These are phyloP conservation scores for Noctua comes DNA, from an alignment of 2,888 invertebrate species.

Conservation along the genomic window DNA sequence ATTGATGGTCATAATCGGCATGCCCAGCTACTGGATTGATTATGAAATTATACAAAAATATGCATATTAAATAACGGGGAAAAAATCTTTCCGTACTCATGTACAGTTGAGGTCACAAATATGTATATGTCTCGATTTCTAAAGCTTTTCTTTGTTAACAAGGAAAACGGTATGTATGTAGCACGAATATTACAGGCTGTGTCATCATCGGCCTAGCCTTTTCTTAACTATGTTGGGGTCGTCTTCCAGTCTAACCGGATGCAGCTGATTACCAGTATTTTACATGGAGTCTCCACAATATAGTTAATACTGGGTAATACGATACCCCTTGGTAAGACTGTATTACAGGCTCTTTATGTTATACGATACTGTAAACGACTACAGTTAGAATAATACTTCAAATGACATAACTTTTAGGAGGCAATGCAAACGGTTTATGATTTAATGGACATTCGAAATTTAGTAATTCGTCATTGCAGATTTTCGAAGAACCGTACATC, in stretches of 20 bases:
- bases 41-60: conserved; percentile 69
- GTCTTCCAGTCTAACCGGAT: no score
- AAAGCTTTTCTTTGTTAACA: not conserved
- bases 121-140: not conserved
- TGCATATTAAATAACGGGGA: conserved; percentile 66
- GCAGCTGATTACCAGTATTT: no score
- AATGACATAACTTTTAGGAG: not conserved
- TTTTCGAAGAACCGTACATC: no score
- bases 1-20: conserved; percentile 63
- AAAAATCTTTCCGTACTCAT: conserved; percentile 58
- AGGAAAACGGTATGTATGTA: no score
- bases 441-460: no score
- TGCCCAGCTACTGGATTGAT: conserved; percentile 59
- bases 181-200: not conserved
- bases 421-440: not conserved
- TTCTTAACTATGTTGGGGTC: no score
- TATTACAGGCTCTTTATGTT: not conserved
- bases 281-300: no score
- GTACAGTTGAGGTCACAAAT: conserved; percentile 14
- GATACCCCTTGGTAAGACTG: no score
- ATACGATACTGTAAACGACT: not conserved
- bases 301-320: no score
- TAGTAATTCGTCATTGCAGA: no score
- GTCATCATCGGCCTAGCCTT: no score
- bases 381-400: not conserved